Percentiles rank a stretch among this genome's conserved stretches.
phyloP scores from a whole-genome alignment of 2,888 invertebrate genomes.

The Falcaria lacertinaria region DNA sequence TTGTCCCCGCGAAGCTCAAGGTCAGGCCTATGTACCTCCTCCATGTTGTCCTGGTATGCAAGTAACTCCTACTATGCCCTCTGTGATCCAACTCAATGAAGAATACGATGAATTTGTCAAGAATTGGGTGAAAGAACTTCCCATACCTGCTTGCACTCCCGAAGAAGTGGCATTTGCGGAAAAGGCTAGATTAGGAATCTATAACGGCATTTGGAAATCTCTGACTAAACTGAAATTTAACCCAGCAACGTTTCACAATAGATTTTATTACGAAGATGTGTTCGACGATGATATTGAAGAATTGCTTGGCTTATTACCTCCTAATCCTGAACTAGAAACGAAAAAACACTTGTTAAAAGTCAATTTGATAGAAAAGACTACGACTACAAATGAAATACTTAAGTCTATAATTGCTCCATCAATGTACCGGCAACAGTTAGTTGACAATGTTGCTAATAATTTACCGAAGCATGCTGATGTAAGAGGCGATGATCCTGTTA shows the following conservation, averaged over 20 bases:
- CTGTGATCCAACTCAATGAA: slow-evolving; percentile 29
- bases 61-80: slow-evolving; percentile 2
- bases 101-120: slow-evolving; percentile 39
- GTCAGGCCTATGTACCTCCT: not conserved
- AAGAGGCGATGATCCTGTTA: slow-evolving; percentile 15
- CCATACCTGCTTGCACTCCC: slow-evolving; percentile 25
- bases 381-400: slow-evolving; percentile 31
- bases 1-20: not conserved
- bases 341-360: slow-evolving; percentile 39
- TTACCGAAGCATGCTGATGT: slow-evolving; percentile 21
- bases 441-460: slow-evolving; percentile 33
- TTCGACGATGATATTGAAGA: slow-evolving; percentile 56
- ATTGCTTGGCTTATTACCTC: slow-evolving; percentile 42
- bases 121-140: slow-evolving; percentile 45
- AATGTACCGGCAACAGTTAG: slow-evolving; percentile 42
- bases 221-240: slow-evolving; percentile 46
- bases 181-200: slow-evolving; percentile 38
- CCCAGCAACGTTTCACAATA: slow-evolving; percentile 33
- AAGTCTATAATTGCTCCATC: slow-evolving; percentile 19
- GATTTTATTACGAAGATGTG: slow-evolving; percentile 46
- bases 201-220: slow-evolving; percentile 47
- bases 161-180: slow-evolving; percentile 28
- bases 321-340: slow-evolving; percentile 33
- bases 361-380: slow-evolving; percentile 43
- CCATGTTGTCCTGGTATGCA: not conserved